Percentiles rank a stretch among this genome's conserved stretches.
These are phyloP conservation scores for Opisthograptis luteolata DNA, from an alignment of 2,888 invertebrate species.

Conservation along the genomic window DNA sequence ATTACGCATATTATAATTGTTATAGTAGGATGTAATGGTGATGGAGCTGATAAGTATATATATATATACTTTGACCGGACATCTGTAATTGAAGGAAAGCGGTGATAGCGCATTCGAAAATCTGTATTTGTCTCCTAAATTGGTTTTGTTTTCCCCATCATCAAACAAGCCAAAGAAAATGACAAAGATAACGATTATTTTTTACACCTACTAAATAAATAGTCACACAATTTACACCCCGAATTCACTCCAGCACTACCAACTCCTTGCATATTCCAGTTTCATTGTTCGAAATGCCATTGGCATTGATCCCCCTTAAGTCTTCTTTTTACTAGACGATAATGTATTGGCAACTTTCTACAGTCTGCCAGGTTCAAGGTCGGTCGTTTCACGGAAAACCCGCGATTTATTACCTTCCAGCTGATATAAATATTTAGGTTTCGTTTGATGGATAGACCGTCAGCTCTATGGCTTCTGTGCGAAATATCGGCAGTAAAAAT, in stretches of 20 bases:
- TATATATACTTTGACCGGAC: no score
- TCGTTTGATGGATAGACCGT: slow-evolving; percentile 23
- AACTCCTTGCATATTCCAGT: slow-evolving; percentile 1
- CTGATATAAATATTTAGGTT: slow-evolving; percentile 41
- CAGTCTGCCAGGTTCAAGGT: slow-evolving; percentile 54
- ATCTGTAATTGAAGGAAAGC: no score
- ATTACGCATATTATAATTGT: slow-evolving; percentile 14
- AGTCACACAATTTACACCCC: not conserved
- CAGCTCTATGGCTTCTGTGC: slow-evolving; percentile 10
- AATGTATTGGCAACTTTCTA: slow-evolving; percentile 45
- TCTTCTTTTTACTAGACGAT: slow-evolving; percentile 13
- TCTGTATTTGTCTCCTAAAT: no score
- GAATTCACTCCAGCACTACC: slow-evolving; percentile 6
- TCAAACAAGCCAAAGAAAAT: no score
- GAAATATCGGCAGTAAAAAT: slow-evolving; percentile 34
- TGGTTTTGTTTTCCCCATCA: no score
- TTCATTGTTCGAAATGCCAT: slow-evolving; percentile 23
- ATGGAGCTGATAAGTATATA: slow-evolving; percentile 7
- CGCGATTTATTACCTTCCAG: slow-evolving; percentile 35
- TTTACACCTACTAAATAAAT: no score
- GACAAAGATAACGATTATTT: no score
- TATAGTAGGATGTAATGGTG: not conserved
- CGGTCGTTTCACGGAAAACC: slow-evolving; percentile 43
- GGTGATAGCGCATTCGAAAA: no score
- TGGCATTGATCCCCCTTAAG: slow-evolving; percentile 16